These are phyloP conservation scores for Hirtodrosophila alboralis DNA, from an alignment of 2,888 invertebrate species.

Conservation along the genomic window DNA sequence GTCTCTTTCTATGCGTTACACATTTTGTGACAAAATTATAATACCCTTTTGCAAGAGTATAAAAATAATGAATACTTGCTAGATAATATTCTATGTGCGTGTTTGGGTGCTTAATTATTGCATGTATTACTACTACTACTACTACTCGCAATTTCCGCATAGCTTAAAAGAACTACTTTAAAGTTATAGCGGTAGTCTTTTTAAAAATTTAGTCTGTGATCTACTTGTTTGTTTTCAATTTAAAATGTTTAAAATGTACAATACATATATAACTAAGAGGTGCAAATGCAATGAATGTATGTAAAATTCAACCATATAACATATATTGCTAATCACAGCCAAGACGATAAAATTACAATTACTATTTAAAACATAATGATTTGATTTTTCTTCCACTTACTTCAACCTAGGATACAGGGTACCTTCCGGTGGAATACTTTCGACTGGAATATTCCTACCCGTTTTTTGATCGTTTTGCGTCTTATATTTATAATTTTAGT, in stretches of 20 bases:
- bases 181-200: conserved; percentile 8
- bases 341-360: no score
- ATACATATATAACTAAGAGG: no score
- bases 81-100: conserved; percentile 33
- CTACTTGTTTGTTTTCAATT: conserved; percentile 31
- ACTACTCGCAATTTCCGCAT: conserved; percentile 68
- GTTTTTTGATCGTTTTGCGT: conserved; percentile 36
- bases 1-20: no score
- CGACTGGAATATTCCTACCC: background rate
- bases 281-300: no score
- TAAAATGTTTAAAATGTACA: conserved; percentile 8
- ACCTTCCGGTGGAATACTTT: no score
- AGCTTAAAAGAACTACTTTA: conserved; percentile 45
- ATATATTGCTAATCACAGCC: no score
- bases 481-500: no score
- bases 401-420: no score
- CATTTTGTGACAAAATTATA: no score
- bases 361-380: no score
- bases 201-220: conserved; percentile 12
- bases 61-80: conserved; percentile 59
- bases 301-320: no score
- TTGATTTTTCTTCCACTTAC: conserved; percentile 8
- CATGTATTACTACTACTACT: conserved; percentile 44
- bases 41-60: no score
- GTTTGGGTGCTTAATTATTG: conserved; percentile 48